A percentile compares a stretch with the other conserved stretches of the same genome.
phyloP scores from a whole-genome alignment of 2,888 invertebrate species.

The Torymus aiolomorphi region DNA sequence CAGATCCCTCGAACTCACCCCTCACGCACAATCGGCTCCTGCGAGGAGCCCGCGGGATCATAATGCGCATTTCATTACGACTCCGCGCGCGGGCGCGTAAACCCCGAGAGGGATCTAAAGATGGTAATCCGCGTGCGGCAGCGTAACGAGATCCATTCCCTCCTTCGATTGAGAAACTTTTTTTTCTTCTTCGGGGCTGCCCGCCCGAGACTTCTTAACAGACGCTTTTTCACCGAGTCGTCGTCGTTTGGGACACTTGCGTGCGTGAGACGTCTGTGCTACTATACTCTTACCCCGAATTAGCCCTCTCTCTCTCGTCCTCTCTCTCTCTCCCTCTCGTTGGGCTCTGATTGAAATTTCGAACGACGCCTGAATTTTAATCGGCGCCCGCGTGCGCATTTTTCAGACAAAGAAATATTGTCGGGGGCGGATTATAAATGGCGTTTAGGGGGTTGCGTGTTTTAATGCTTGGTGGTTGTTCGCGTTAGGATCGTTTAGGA shows the following conservation, averaged over 20 bases:
- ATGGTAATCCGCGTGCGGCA: slow-evolving; percentile 59
- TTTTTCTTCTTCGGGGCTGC: slow-evolving; percentile 28
- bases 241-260: slow-evolving; percentile 53
- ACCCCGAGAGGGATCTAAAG: slow-evolving; percentile 49
- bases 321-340: background rate
- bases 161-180: slow-evolving; percentile 58
- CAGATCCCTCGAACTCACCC: no score
- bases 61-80: slow-evolving; percentile 50
- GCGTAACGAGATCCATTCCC: slow-evolving; percentile 56
- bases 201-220: slow-evolving; percentile 36
- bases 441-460: no score
- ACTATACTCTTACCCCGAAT: background rate
- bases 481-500: no score
- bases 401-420: slow-evolving; percentile 22
- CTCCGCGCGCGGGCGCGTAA: background rate
- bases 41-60: background rate
- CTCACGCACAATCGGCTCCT: no score
- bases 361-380: slow-evolving; percentile 43
- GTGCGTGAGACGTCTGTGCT: slow-evolving; percentile 2
- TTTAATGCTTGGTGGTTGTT: no score
- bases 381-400: background rate
- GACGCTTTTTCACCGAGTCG: slow-evolving; percentile 43
- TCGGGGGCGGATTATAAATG: no score
- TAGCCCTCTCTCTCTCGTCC: background rate
- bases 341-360: slow-evolving; percentile 46